Conservation (phyloP, 1,140 invertebrate genomes). For the Hetaerina americana region DNA sequence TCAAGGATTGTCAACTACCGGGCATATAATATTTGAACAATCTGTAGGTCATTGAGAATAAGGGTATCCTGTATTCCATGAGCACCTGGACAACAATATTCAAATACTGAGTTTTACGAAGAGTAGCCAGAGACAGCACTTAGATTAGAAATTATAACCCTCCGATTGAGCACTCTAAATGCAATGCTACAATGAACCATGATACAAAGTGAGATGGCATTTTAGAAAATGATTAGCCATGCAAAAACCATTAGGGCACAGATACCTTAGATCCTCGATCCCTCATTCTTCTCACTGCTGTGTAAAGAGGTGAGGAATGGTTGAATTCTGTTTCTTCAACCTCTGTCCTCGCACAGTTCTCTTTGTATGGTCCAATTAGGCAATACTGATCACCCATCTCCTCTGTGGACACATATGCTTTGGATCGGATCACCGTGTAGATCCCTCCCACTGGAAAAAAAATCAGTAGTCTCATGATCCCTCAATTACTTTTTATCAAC, state of each 20-base stretch:
- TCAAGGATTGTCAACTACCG: too few relatives aligned
- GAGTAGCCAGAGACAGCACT: too few relatives aligned
- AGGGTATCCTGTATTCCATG: too few relatives aligned
- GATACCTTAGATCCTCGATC: constrained; percentile 79
- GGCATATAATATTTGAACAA: too few relatives aligned
- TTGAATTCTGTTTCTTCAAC: constrained; percentile 89
- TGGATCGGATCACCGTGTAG: constrained; percentile 97
- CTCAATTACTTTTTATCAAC: too few relatives aligned
- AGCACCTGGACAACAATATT: too few relatives aligned
- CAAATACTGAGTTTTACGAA: too few relatives aligned
- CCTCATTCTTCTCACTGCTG: constrained; percentile 68
- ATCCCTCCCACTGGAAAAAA: constrained; percentile 81
- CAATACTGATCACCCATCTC: constrained; percentile 98
- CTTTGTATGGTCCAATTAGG: constrained; percentile 89
- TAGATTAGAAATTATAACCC: background rate
- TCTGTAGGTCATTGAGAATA: too few relatives aligned
- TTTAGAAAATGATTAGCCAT: background rate
- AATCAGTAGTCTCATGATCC: background rate
- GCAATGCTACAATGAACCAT: background rate
- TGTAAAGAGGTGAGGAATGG: constrained; percentile 54
- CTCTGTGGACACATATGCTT: constrained; percentile 93
- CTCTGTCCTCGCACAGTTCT: constrained; percentile 83
- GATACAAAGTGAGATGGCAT: background rate
- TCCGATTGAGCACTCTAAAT: background rate
- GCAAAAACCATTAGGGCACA: too few relatives aligned